These are phyloP conservation scores for Peromyscus californicus DNA, from an alignment of 2,113 vertebrate genomes.

Conservation along the genomic window DNA sequence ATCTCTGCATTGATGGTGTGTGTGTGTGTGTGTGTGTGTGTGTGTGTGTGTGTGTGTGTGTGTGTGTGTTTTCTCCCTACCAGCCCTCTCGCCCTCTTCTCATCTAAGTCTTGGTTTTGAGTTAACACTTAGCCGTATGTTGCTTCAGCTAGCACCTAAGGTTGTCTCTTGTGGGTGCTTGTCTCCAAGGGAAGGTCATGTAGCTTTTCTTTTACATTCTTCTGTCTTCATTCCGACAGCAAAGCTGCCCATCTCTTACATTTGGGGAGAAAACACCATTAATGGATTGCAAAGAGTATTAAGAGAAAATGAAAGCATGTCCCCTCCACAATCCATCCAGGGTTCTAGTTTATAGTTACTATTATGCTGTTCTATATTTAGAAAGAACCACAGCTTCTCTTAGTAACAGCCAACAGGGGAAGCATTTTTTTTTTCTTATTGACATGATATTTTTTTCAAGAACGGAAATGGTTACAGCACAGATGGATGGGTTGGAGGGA, in stretches of 20 bases:
- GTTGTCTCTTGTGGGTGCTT: slow-evolving; percentile 43
- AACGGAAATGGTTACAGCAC: slow-evolving; percentile 37
- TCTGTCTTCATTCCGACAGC: slow-evolving; percentile 17
- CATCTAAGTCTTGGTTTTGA: slow-evolving; percentile 20
- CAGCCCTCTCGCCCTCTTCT: background rate
- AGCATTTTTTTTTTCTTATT: slow-evolving; percentile 60
- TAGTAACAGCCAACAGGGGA: background rate
- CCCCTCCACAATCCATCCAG: background rate
- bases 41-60: background rate
- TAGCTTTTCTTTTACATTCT: background rate
- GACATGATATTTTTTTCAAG: slow-evolving; percentile 64
- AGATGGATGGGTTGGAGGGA: slow-evolving; percentile 63
- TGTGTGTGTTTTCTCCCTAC: background rate
- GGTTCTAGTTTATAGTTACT: background rate
- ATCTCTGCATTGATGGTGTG: slow-evolving; percentile 61
- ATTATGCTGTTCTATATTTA: background rate
- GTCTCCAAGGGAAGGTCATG: background rate
- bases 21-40: background rate
- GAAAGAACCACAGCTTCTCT: slow-evolving; percentile 66
- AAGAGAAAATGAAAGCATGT: slow-evolving; percentile 56
- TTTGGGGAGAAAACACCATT: slow-evolving; percentile 55
- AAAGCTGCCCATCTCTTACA: background rate
- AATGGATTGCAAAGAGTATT: slow-evolving; percentile 63
- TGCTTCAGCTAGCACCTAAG: slow-evolving; percentile 69
- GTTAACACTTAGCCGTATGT: slow-evolving; percentile 70